Evolutionary conservation across 2,113 vertebrate species (phyloP), one percentile per base, ranked within the genome.

Genomic region (Chitala chitala): DNA sequence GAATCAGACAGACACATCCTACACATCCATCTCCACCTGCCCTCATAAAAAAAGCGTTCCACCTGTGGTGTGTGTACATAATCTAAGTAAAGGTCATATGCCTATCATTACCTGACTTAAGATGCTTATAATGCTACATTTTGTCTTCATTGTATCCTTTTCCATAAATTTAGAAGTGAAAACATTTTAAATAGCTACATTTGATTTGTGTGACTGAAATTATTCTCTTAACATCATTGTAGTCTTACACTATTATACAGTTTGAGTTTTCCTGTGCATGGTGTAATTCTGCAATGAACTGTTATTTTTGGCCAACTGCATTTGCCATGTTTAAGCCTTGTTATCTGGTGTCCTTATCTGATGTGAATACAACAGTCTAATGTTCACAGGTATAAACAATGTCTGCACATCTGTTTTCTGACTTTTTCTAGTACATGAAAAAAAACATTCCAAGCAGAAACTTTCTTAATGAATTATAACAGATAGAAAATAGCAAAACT

Each of bases 271-370:
- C 48, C 29, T n/a, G 26, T 53, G n/a, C 68, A 69, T n/a, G 24
- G 33, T 1, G 3, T 17, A 20, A 20, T n/a, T 20, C 15, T 0
- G 22, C 38, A 69, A 9, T n/a, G 17, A 17, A 24, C 15, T 31
- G 66, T 51, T n/a, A 53, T 53, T 69, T 51, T 31, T 51, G 29
- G 68, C 26, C 29, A 33, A 69, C 53, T 17, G 15, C 2, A 8
- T n/a, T 20, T 24, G 6, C 26, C 29, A 51, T 38, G 36, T 20
- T 69, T 69, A 36, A 69, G 36, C 48, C 68, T 33, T 69, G 53
- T 69, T 69, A 69, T 53, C 48, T 20, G 64, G 22, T 13, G 3
- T 12, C 44, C 68, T 20, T 53, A 69, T 69, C 68, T 69, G 46
- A 51, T 12, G 3, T 6, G 46, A 69, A 69, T 51, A 33, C 15